phyloP scores from a whole-genome alignment of 1,140 invertebrate species.

The Wasmannia auropunctata region DNA sequence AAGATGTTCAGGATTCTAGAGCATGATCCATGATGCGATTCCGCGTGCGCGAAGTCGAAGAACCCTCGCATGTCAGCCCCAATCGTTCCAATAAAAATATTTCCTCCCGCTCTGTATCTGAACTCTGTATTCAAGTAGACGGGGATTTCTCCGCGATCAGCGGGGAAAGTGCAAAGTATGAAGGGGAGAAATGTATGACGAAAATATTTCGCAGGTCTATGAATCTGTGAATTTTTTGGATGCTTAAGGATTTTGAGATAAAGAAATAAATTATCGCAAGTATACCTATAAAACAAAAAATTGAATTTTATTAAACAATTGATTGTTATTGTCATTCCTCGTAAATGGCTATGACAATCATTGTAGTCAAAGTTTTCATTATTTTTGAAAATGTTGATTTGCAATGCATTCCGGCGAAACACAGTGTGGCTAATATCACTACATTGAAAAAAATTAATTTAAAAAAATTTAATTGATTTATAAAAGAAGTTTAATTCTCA shows the following conservation, averaged over 20 bases:
- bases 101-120: conserved; percentile 57
- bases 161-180: conserved; percentile 6
- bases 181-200: conserved; percentile 29
- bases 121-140: conserved; percentile 30
- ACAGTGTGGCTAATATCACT: too few relatives aligned
- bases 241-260: background rate
- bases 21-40: conserved; percentile 56
- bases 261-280: conserved; percentile 7
- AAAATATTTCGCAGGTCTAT: conserved; percentile 21
- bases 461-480: too few relatives aligned
- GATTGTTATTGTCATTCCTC: background rate
- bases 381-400: background rate
- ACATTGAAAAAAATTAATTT: too few relatives aligned
- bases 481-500: too few relatives aligned
- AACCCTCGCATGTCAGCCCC: conserved; percentile 61
- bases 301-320: background rate
- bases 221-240: background rate
- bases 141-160: conserved; percentile 44
- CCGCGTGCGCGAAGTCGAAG: conserved; percentile 44
- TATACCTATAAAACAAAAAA: background rate
- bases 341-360: background rate
- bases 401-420: background rate
- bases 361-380: background rate
- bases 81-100: conserved; percentile 74
- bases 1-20: conserved; percentile 39